A percentile compares a stretch with the other conserved stretches of the same genome.
These are phyloP conservation scores for Ceratina japonica DNA, from an alignment of 1,140 invertebrate species.

Conservation along the genomic window DNA sequence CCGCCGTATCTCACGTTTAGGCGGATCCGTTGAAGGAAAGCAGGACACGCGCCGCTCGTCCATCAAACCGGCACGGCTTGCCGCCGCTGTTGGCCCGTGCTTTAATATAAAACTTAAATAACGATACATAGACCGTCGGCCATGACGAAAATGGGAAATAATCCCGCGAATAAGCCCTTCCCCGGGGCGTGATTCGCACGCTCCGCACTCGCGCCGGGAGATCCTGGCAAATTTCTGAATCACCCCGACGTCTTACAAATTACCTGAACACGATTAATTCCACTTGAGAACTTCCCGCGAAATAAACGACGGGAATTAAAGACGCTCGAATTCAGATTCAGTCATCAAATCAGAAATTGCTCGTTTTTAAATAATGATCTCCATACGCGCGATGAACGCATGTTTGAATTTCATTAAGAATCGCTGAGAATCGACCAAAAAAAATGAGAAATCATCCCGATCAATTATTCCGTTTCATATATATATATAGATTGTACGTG, in stretches of 20 bases:
- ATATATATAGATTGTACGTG: neutral
- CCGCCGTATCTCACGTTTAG: slow-evolving; percentile 79
- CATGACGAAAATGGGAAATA: slow-evolving; percentile 78
- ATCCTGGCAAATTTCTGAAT: slow-evolving; percentile 25
- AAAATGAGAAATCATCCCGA: neutral
- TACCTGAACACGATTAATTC: slow-evolving; percentile 29
- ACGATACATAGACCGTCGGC: slow-evolving; percentile 72
- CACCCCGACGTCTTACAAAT: slow-evolving; percentile 42
- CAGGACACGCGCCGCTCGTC: slow-evolving; percentile 77
- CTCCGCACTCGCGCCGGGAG: neutral
- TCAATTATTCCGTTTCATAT: neutral
- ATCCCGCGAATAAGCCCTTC: slow-evolving; percentile 72
- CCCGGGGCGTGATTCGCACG: slow-evolving; percentile 42
- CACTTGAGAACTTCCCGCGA: no score
- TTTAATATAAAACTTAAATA: slow-evolving; percentile 80
- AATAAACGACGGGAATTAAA: no score
- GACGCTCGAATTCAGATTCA: neutral
- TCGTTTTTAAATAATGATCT: slow-evolving; percentile 1
- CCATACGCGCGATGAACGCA: neutral
- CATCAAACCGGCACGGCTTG: slow-evolving; percentile 70
- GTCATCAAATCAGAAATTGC: neutral
- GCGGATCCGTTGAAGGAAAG: slow-evolving; percentile 69
- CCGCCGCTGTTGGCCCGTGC: slow-evolving; percentile 63
- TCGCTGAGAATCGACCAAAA: neutral
- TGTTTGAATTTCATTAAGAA: slow-evolving; percentile 22